Base-by-base conservation (phyloP, 2,888 invertebrate species). In the Tetanocera ferruginea region DNA sequence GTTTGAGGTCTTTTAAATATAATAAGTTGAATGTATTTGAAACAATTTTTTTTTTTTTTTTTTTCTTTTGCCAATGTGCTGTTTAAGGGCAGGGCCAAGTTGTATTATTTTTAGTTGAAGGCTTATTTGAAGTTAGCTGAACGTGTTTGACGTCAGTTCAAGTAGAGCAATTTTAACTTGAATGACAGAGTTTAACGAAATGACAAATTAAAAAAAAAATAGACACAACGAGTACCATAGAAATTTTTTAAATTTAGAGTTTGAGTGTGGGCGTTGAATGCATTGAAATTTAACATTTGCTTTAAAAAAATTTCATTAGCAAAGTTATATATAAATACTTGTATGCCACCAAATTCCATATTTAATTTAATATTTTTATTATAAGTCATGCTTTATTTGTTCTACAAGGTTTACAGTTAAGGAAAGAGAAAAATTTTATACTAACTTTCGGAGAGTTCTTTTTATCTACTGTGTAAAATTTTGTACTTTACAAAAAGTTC, bases 1-100 rank as follows among this genome's bases (percentile, higher is more conserved):
- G 64, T 55, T 31, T 66, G 64, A 66, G 64, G 64, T 34, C 64
- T 64, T 34, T n/a, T 60, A 60, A 14, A 64, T 6, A 62, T 6
- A 62, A 62, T 25, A 14, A 52, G 52, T 55, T 55, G 55, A 55
- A 55, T 55, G 19, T 55, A 55, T 23, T 43, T 43, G 43, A 43
- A 43, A 5, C 55, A 55, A 55, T 55, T 1, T 19, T 19, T 55
- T 19, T 55, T n/a, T 55, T 55, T 2, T 1, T 19, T 51, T 51
- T 28, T 62, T 4, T 11, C 25, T 28, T 6, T 17, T 60, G 60
- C 60, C 60, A 28, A 28, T 60, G 19, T 23, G 14, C 14, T 60
- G 34, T 66, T 34, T 66, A 66, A 66, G 64, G 64, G 64, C 64
- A 66, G 64, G 64, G 64, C 37, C 64, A 34, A 0, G 11, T 1